These are phyloP conservation scores for Diorhabda sublineata DNA, from an alignment of 1,140 invertebrate species.

Conservation along the genomic window DNA sequence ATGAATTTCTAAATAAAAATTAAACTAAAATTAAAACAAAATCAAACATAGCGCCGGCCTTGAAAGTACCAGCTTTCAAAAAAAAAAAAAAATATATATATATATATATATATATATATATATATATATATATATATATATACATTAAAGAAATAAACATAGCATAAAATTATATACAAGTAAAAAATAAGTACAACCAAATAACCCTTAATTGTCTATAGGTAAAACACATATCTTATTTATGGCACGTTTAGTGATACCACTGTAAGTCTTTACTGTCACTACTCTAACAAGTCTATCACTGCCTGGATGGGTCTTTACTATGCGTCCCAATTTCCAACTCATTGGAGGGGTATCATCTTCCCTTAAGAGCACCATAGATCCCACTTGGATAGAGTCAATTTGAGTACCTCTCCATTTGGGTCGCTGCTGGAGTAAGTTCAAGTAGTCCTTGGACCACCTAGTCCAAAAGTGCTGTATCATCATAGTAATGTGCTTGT, in stretches of 20 bases:
- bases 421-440: background rate
- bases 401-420: background rate
- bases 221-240: slow-evolving; percentile 7
- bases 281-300: slow-evolving; percentile 21
- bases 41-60: no score
- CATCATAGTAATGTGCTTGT: no score
- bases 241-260: slow-evolving; percentile 3
- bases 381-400: background rate
- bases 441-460: slow-evolving; percentile 7
- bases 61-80: no score
- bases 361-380: background rate
- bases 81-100: no score
- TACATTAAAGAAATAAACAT: no score
- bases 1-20: no score
- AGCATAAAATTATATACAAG: no score
- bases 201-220: no score
- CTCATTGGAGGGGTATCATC: background rate
- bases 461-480: background rate
- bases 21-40: no score
- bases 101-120: no score
- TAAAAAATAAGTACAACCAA: no score
- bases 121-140: no score
- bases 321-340: slow-evolving; percentile 26
- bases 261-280: background rate
- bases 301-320: slow-evolving; percentile 37